Conservation (phyloP, 2,888 invertebrate species). For the Cantharis rustica region DNA sequence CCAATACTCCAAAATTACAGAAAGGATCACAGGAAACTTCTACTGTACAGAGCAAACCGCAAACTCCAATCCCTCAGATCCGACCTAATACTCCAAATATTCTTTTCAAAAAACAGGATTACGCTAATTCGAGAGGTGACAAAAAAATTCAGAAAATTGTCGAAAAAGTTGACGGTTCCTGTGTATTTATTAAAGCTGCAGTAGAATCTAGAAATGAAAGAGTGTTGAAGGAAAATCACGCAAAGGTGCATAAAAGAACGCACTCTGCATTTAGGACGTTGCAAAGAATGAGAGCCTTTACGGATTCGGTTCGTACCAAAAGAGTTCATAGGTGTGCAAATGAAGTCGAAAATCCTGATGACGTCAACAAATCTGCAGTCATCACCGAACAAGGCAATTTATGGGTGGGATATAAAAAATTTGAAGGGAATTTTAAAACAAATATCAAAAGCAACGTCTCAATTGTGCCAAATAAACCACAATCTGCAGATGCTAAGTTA, state of each 20-base stretch:
- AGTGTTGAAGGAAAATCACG: not conserved
- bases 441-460: not conserved
- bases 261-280: not conserved
- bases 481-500: not conserved
- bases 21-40: not conserved
- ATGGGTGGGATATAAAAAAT: not conserved
- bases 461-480: not conserved
- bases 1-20: not conserved
- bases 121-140: not conserved
- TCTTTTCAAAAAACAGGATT: not conserved
- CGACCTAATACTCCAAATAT: not conserved
- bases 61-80: not conserved
- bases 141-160: not conserved
- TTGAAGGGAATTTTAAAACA: not conserved
- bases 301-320: not conserved
- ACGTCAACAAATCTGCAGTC: not conserved
- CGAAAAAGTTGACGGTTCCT: not conserved
- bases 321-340: not conserved
- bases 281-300: not conserved
- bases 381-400: not conserved
- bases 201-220: not conserved
- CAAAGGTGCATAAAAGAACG: not conserved
- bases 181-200: not conserved
- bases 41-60: not conserved
- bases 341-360: not conserved